Conservation (phyloP, 2,113 vertebrate species). For the Lycocorax pyrrhopterus region DNA sequence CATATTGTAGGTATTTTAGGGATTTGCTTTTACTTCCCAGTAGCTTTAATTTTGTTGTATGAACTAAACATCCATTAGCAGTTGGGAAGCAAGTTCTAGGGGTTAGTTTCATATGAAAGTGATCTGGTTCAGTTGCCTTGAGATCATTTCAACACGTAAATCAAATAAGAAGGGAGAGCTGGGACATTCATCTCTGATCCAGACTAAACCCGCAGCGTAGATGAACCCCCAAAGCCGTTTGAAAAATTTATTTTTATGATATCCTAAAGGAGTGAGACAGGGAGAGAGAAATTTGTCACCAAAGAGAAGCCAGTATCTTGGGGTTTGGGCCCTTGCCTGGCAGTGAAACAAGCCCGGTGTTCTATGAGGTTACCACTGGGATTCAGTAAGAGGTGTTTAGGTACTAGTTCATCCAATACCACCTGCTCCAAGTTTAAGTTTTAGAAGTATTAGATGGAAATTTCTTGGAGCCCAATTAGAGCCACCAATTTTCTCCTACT, state of each 20-base stretch:
- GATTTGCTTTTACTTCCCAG: not conserved
- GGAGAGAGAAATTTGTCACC: not conserved
- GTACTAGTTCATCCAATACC: not conserved
- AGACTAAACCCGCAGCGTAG: not conserved
- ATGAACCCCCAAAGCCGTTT: not conserved
- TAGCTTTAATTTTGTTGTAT: not conserved
- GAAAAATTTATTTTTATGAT: not conserved
- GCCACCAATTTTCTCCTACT: not conserved
- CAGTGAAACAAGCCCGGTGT: not conserved
- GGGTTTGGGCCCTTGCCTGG: not conserved
- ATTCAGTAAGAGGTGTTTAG: not conserved
- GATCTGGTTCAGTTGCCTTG: not conserved
- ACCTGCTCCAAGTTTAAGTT: not conserved
- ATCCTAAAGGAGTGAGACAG: not conserved
- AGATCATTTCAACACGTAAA: not conserved
- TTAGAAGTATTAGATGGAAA: not conserved
- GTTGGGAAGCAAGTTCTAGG: not conserved
- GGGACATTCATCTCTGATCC: not conserved
- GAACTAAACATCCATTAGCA: not conserved
- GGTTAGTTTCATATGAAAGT: not conserved
- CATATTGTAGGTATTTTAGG: not conserved
- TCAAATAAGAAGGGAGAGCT: not conserved
- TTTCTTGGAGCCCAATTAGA: not conserved
- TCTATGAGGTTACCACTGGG: not conserved
- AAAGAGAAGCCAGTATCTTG: not conserved